Evolutionary conservation across 2,888 invertebrate genomes (phyloP).

Genomic region (Heliconius ethilla): DNA sequence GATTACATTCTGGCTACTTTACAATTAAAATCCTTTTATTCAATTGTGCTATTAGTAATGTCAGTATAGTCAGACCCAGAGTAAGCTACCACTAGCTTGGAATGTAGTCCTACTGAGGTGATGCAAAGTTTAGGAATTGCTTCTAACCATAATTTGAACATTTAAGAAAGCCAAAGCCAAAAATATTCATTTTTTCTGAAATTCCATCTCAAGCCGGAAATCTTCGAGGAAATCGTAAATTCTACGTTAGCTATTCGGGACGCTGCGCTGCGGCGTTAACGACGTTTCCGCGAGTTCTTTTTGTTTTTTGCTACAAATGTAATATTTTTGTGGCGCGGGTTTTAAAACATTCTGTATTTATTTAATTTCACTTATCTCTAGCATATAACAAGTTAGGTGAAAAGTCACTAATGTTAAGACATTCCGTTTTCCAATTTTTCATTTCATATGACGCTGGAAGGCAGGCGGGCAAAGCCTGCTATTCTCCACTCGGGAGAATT

Average conservation of each 20-base stretch:
- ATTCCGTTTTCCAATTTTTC: no score
- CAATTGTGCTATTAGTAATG: no score
- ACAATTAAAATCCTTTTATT: no score
- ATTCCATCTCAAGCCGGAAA: conserved; percentile 1
- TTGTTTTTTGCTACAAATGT: conserved; percentile 8
- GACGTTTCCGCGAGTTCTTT: conserved; percentile 10
- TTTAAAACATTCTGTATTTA: background rate
- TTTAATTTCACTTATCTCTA: no score
- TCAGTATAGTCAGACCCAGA: background rate
- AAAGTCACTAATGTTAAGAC: no score
- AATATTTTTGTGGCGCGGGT: background rate
- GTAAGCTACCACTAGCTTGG: background rate
- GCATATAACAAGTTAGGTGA: no score
- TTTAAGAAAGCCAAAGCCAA: background rate
- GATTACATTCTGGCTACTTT: background rate
- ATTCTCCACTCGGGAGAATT: no score
- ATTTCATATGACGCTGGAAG: no score
- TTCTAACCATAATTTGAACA: background rate
- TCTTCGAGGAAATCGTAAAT: conserved; percentile 18
- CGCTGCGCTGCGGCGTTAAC: background rate
- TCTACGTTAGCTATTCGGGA: conserved; percentile 5
- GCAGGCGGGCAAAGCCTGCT: no score
- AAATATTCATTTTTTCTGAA: background rate
- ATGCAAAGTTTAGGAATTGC: background rate
- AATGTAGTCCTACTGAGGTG: background rate